These are phyloP conservation scores for Tetanocera ferruginea DNA, from an alignment of 2,888 invertebrate species.

Conservation along the genomic window DNA sequence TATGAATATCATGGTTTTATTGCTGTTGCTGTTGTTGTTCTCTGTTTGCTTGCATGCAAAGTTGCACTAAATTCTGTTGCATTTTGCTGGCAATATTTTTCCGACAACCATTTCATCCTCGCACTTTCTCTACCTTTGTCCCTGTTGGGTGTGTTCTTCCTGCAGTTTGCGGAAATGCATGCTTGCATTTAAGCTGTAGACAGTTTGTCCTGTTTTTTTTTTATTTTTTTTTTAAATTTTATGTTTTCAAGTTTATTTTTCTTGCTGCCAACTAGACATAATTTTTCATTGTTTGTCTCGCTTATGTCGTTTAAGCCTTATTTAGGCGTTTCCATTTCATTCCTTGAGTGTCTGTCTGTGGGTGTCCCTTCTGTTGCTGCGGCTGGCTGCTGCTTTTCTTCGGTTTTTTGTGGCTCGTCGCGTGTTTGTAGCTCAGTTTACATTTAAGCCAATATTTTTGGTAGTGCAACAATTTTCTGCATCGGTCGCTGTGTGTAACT, in stretches of 20 bases:
- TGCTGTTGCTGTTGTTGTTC: background rate
- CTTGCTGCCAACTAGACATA: conserved; percentile 49
- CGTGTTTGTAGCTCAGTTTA: too few relatives aligned
- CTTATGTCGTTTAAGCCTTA: conserved; percentile 48
- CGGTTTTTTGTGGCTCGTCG: background rate
- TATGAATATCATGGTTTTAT: conserved; percentile 43
- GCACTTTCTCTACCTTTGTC: background rate
- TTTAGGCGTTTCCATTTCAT: conserved; percentile 20
- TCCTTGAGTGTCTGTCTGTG: background rate
- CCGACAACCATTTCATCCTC: conserved; percentile 9
- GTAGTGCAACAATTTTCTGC: too few relatives aligned
- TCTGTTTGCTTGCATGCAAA: conserved; percentile 44
- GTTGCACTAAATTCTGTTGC: conserved; percentile 48
- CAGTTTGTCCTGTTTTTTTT: conserved; percentile 45
- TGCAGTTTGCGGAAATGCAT: conserved; percentile 43
- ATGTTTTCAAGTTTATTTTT: conserved; percentile 21
- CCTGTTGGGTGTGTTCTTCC: background rate
- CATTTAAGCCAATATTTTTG: too few relatives aligned
- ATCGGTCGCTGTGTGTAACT: background rate
- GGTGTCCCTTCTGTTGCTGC: background rate
- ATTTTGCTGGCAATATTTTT: background rate
- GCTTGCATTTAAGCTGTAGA: conserved; percentile 44
- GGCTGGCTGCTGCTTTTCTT: too few relatives aligned
- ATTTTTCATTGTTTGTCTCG: conserved; percentile 56
- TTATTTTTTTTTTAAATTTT: background rate